Evolutionary conservation across 2,113 vertebrate genomes (phyloP).

Genomic region (Ardeotis arabs): DNA sequence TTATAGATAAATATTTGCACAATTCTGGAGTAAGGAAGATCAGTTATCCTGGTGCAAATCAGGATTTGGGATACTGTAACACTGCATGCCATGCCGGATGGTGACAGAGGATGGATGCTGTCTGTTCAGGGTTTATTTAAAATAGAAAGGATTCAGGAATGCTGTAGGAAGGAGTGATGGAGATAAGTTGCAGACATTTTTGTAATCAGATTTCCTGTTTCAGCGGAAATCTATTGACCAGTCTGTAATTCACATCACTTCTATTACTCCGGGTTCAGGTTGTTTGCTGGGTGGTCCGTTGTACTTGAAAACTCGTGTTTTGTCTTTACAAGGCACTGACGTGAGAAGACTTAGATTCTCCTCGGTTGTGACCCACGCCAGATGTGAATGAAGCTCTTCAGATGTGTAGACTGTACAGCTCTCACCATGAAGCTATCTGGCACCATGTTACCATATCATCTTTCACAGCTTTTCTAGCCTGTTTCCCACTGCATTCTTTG

Average conservation of each 20-base stretch:
- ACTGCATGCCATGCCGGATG: not conserved
- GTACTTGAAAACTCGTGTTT: fast-evolving
- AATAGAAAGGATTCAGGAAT: not conserved
- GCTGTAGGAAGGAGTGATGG: not conserved
- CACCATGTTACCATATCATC: not conserved
- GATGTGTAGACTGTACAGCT: not conserved
- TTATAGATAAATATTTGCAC: not conserved
- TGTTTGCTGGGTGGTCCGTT: not conserved
- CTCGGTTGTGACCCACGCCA: not conserved
- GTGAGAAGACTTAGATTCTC: not conserved
- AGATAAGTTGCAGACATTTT: not conserved
- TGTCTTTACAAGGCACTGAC: not conserved
- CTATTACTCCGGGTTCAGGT: not conserved
- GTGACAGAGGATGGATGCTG: not conserved
- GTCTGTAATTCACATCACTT: not conserved
- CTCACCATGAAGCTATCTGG: not conserved
- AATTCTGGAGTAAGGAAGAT: not conserved
- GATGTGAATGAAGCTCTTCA: not conserved
- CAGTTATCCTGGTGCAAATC: not conserved
- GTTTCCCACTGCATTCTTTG: not conserved
- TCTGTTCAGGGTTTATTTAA: not conserved
- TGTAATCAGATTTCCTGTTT: not conserved
- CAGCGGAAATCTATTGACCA: not conserved
- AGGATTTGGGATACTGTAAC: not conserved
- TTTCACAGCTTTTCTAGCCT: not conserved